Evolutionary conservation across 2,888 invertebrate species (phyloP), one percentile per base, ranked within the genome.

Genomic region (Lymantria monacha): DNA sequence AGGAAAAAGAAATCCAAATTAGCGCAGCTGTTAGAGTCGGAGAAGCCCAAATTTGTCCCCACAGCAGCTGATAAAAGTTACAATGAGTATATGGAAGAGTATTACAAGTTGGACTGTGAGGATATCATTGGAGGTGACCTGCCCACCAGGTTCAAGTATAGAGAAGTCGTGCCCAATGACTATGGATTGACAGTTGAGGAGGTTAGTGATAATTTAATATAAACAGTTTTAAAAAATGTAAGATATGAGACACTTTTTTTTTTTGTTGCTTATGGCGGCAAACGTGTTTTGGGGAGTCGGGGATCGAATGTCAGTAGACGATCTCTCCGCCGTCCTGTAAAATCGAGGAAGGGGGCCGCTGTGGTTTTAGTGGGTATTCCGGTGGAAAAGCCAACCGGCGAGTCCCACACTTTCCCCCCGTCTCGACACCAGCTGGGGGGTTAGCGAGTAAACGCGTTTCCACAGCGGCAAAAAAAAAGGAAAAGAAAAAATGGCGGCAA

Each of bases 41-140:
- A 95, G 48, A 98, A 98, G 76, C 98, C 98, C 0, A 92, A 93
- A 48, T 98, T 96, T 83, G 93, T 98, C 81, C 97, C 98, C 0
- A 87, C 92, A 0, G 72, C 76, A 10, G 92, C 94, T 53, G 93
- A 95, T 56, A 92, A 92, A 71, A 95, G 95, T 0, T 98, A 97
- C 81, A 94, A 95, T 33, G 93, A 98, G 67, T 98, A 98, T 76
- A 94, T 98, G 77, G 97, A 99, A 70, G 98, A 99, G 81, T 99
- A 98, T 81, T 99, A 99, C 77, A 94, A 96, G 70, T 91, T 99
- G 76, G 97, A 99, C 82, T 99, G 96, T 80, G 99, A 99, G 77
- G 99, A 99, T 82, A 94, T 99, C 46, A 95, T 99, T 45, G 98
- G 95, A 0, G 98, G 96, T 0, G 98, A 98, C 75, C 82, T 96